Conservation (phyloP, 2,797 vertebrate genomes). For the Acanthurus tractus region DNA sequence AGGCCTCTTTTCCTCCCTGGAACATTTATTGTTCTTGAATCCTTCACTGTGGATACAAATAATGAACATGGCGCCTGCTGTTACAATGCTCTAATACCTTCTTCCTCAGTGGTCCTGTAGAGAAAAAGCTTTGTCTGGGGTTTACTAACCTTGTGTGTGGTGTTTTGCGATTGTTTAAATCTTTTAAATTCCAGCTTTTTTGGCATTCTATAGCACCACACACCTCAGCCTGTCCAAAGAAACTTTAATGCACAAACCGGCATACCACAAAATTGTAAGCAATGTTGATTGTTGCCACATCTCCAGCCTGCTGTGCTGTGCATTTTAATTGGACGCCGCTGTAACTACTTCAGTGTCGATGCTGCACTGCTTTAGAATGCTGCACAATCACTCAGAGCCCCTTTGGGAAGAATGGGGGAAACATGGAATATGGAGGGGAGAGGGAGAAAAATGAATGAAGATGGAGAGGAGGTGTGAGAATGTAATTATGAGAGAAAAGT, state of each 20-base stretch:
- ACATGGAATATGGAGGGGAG: conserved; percentile 40
- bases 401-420: conserved; percentile 47
- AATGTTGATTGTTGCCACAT: conserved; percentile 52
- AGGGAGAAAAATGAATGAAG: conserved; percentile 60
- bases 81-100: conserved; percentile 33
- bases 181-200: conserved; percentile 52
- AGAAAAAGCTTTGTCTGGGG: conserved; percentile 8
- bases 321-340: conserved; percentile 58
- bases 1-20: neutral
- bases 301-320: conserved; percentile 15
- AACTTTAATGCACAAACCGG: conserved; percentile 37
- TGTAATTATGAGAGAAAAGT: conserved; percentile 66
- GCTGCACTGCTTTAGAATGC: conserved; percentile 53
- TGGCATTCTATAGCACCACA: conserved; percentile 37
- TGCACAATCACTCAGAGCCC: conserved; percentile 34
- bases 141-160: conserved; percentile 26
- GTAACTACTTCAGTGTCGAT: conserved; percentile 48
- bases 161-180: conserved; percentile 45
- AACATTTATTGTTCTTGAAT: conserved; percentile 48
- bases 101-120: conserved; percentile 17
- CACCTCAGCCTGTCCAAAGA: conserved; percentile 23
- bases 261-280: conserved; percentile 33
- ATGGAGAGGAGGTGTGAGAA: conserved; percentile 55
- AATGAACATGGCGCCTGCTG: conserved; percentile 42
- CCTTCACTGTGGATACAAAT: conserved; percentile 42